Conservation (phyloP, 2,888 invertebrate genomes). For the Tetropium fuscum region DNA sequence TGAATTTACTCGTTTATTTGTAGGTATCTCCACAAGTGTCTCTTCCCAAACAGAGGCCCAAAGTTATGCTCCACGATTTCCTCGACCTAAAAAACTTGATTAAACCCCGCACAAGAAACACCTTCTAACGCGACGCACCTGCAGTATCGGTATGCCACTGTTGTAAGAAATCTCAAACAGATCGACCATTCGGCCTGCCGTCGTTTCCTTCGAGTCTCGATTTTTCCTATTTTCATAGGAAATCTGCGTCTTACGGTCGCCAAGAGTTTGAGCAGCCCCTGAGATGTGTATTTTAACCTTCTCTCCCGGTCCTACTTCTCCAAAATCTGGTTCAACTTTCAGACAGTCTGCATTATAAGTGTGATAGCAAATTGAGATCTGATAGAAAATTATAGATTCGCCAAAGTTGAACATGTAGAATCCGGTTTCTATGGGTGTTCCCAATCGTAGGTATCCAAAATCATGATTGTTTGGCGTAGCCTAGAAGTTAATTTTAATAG, state of each 20-base stretch:
- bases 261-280: constrained; percentile 54
- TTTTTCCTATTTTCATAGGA: constrained; percentile 57
- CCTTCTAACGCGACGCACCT: constrained; percentile 49
- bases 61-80: constrained; percentile 60
- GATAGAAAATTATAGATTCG: constrained; percentile 59
- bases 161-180: constrained; percentile 54
- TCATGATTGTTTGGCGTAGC: constrained; percentile 60
- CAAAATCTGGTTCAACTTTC: constrained; percentile 29
- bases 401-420: constrained; percentile 65
- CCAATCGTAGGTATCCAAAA: constrained; percentile 57
- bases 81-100: constrained; percentile 55
- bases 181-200: constrained; percentile 47
- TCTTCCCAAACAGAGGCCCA: constrained; percentile 59
- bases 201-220: constrained; percentile 38
- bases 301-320: constrained; percentile 51
- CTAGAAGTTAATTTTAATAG: constrained; percentile 51
- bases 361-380: constrained; percentile 45
- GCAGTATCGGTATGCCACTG: constrained; percentile 59
- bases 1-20: constrained; percentile 61
- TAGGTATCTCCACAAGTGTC: constrained; percentile 62
- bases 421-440: constrained; percentile 47
- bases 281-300: constrained; percentile 53
- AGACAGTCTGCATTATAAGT: constrained; percentile 28
- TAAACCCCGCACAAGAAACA: not conserved
- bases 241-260: constrained; percentile 57